Evolutionary conservation across 2,888 invertebrate genomes (phyloP), one percentile per base, ranked within the genome.

Genomic region (Salticus scenicus): DNA sequence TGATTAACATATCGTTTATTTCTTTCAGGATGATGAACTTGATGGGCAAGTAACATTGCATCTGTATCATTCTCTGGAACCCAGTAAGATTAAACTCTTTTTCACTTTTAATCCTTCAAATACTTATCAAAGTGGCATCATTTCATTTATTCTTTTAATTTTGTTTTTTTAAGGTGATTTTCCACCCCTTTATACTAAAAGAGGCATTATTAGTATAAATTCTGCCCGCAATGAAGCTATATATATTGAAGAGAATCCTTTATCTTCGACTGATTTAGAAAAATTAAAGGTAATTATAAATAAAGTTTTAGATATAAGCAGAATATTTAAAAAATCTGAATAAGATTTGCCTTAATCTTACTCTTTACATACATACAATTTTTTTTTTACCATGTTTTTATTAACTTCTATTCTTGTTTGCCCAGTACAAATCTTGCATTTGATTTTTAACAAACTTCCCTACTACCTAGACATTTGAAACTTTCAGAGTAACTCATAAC

Each of bases 41-140:
- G 87, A 87, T 74, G 77, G 87, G 0, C 81, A 77, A 27, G 28
- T 72, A 47, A 51, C 82, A 30, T 82, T 78, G 37, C 73, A 78
- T 63, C 42, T 87, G 10, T 73, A 78, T 73, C 87, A 87, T 70
- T 82, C 81, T 27, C 20, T 82, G 57, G 87, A 87, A 63, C 67
- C 73, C 20, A 74, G 87, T 87, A 70, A 74, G 81, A 24, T 37
- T 37, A n/a, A n/a, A n/a, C n/a, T n/a, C n/a, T n/a, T n/a, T n/a
- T n/a, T n/a, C n/a, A n/a, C n/a, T n/a, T n/a, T n/a, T n/a, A n/a
- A n/a, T n/a, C n/a, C n/a, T n/a, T n/a, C n/a, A n/a, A n/a, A n/a
- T n/a, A n/a, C n/a, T n/a, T n/a, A n/a, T n/a, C n/a, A n/a, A n/a
- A n/a, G n/a, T n/a, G n/a, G n/a, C n/a, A n/a, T n/a, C n/a, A n/a